These are phyloP conservation scores for Epinotia brunnichana DNA, from an alignment of 2,888 invertebrate genomes.

Conservation along the genomic window DNA sequence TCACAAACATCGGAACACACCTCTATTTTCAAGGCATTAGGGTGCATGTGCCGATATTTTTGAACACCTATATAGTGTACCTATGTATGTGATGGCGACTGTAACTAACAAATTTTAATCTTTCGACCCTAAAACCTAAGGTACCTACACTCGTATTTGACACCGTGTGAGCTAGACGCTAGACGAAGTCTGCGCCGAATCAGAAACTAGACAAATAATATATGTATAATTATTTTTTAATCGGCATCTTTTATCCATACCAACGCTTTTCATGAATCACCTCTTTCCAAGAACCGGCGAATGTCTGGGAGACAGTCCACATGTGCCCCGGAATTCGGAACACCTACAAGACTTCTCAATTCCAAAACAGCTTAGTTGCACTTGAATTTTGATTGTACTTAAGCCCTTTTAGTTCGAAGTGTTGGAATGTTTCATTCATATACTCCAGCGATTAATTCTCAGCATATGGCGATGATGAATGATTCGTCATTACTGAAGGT, in stretches of 20 bases:
- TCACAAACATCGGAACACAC: too few relatives aligned
- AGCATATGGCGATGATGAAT: slow-evolving; percentile 37
- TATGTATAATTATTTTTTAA: background rate
- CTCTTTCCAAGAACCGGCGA: slow-evolving; percentile 56
- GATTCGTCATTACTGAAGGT: slow-evolving; percentile 41
- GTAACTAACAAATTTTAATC: too few relatives aligned
- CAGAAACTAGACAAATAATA: slow-evolving; percentile 16
- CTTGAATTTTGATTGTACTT: background rate
- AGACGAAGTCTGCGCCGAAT: background rate
- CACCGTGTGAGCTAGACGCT: background rate
- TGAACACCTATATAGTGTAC: too few relatives aligned
- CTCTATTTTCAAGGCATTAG: too few relatives aligned
- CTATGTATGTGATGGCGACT: too few relatives aligned
- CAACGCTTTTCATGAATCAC: slow-evolving; percentile 63
- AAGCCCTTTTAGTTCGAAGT: background rate
- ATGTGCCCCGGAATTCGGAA: slow-evolving; percentile 58
- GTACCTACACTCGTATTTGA: too few relatives aligned
- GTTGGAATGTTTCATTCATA: slow-evolving; percentile 55
- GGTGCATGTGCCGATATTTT: too few relatives aligned
- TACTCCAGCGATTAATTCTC: slow-evolving; percentile 35
- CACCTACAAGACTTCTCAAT: slow-evolving; percentile 47
- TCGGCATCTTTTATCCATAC: slow-evolving; percentile 38
- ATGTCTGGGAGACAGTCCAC: slow-evolving; percentile 53
- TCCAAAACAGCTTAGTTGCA: background rate
- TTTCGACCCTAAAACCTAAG: too few relatives aligned